Evolutionary conservation across 2,797 vertebrate species (phyloP).

Genomic region (Channa striata): DNA sequence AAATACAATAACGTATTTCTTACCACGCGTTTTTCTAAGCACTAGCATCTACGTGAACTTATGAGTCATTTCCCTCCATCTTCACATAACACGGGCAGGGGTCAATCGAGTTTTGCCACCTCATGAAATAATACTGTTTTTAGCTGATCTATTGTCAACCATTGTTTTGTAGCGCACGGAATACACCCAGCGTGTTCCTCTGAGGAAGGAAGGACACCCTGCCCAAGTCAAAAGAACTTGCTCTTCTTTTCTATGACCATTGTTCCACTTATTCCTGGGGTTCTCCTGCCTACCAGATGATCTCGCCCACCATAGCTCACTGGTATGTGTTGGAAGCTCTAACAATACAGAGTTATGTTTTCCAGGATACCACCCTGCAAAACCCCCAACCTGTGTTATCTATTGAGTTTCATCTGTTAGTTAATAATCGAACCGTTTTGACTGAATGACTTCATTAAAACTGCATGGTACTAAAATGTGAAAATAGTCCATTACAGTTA

Average conservation of each 20-base stretch:
- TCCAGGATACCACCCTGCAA: slow-evolving; percentile 11
- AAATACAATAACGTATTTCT: slow-evolving; percentile 2
- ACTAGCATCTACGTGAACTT: slow-evolving; percentile 14
- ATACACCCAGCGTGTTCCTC: slow-evolving; percentile 87
- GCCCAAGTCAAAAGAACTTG: slow-evolving; percentile 84
- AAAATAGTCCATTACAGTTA: background rate
- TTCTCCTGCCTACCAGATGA: slow-evolving; percentile 64
- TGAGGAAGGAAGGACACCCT: slow-evolving; percentile 87
- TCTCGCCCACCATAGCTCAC: slow-evolving; percentile 46
- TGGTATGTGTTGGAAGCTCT: slow-evolving; percentile 22
- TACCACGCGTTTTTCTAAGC: slow-evolving; percentile 30
- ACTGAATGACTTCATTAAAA: background rate
- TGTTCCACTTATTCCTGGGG: slow-evolving; percentile 67
- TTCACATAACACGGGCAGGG: slow-evolving; percentile 43
- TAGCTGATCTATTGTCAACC: slow-evolving; percentile 70
- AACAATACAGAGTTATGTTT: slow-evolving; percentile 29
- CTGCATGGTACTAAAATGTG: too few species aligned
- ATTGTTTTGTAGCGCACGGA: slow-evolving; percentile 67
- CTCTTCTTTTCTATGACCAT: slow-evolving; percentile 76
- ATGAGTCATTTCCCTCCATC: slow-evolving; percentile 40
- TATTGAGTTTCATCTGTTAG: background rate
- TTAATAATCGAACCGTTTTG: background rate
- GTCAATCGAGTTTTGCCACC: slow-evolving; percentile 67
- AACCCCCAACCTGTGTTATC: background rate
- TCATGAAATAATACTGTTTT: slow-evolving; percentile 69